phyloP scores from a whole-genome alignment of 2,888 invertebrate species.

The Metopia argyrocephala region DNA sequence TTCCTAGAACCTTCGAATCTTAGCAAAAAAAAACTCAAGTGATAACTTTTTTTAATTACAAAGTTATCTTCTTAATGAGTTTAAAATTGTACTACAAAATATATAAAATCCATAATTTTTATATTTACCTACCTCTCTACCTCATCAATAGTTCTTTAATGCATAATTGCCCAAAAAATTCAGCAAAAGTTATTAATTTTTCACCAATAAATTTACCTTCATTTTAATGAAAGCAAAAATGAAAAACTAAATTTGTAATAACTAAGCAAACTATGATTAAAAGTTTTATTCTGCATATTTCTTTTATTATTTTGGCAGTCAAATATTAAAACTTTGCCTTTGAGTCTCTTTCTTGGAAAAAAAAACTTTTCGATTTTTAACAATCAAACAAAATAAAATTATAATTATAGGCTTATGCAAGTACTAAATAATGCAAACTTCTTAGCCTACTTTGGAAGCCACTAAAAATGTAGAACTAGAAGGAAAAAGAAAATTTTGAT shows the following conservation, averaged over 20 bases:
- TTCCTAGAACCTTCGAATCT: too few relatives aligned
- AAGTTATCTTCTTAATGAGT: too few relatives aligned
- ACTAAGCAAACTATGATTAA: constrained; percentile 3
- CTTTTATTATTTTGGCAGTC: too few relatives aligned
- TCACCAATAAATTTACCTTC: background rate
- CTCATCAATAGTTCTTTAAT: too few relatives aligned
- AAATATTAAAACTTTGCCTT: constrained; percentile 27
- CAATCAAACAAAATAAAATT: constrained; percentile 44
- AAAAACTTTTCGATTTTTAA: constrained; percentile 15
- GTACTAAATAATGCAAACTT: constrained; percentile 19
- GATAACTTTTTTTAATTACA: too few relatives aligned
- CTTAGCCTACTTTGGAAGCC: constrained; percentile 29
- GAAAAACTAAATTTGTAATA: background rate
- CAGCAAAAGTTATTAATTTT: too few relatives aligned
- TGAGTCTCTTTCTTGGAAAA: background rate
- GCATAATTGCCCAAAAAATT: too few relatives aligned
- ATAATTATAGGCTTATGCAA: constrained; percentile 48
- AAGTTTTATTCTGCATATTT: background rate
- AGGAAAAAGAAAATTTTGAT: background rate
- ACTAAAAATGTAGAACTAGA: background rate
- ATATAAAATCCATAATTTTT: too few relatives aligned
- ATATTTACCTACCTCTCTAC: too few relatives aligned
- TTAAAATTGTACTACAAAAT: too few relatives aligned
- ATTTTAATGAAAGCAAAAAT: background rate
- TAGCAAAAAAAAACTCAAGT: too few relatives aligned